A percentile compares a stretch with the other conserved stretches of the same genome.
Conservation (phyloP, 2,113 vertebrate species). For the Cinclus cinclus region DNA sequence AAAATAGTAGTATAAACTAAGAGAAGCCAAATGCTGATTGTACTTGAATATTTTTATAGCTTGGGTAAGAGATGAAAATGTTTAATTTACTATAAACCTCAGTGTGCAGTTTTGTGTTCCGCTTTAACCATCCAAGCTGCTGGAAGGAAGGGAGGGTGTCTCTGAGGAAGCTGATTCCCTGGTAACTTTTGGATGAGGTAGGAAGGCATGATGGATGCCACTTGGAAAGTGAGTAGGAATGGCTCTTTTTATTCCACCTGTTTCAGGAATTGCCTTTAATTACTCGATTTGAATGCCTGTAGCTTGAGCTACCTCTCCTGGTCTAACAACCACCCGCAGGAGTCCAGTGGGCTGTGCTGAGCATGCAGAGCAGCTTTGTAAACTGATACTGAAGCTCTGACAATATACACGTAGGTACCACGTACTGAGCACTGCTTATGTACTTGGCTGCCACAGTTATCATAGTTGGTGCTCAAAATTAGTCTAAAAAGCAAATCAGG, state of each 20-base stretch:
- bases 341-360: neutral
- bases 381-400: neutral
- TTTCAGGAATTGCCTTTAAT: neutral
- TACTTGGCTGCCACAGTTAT: neutral
- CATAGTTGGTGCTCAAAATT: neutral
- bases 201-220: neutral
- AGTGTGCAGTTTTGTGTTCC: neutral
- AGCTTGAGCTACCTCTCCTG: neutral
- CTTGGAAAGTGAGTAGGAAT: neutral
- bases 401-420: neutral
- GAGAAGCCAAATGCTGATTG: neutral
- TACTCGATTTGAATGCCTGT: neutral
- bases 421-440: fast-evolving
- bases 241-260: neutral
- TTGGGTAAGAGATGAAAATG: neutral
- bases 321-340: too few relatives aligned
- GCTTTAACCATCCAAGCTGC: neutral
- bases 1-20: neutral
- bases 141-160: neutral
- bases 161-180: neutral
- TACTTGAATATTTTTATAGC: neutral
- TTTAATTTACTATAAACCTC: neutral
- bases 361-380: neutral
- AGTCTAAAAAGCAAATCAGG: neutral
- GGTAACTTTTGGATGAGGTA: neutral